phyloP scores from a whole-genome alignment of 1,140 invertebrate genomes.

The Lordiphosa stackelbergi region DNA sequence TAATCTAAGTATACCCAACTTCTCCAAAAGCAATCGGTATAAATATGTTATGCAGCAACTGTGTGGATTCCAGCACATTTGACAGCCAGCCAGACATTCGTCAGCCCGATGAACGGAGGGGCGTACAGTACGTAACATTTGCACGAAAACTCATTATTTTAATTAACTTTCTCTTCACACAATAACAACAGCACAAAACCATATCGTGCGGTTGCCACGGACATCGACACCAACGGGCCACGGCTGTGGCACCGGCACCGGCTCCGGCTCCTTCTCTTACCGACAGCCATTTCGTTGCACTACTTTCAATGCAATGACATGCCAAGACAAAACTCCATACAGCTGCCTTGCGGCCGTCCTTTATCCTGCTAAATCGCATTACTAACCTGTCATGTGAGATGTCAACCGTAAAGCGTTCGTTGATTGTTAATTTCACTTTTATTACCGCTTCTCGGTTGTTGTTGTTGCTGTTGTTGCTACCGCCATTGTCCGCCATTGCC shows the following conservation, averaged over 20 bases:
- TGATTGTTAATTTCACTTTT: conserved; percentile 77
- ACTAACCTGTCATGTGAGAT: conserved; percentile 77
- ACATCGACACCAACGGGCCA: conserved; percentile 37
- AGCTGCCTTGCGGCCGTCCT: conserved; percentile 53
- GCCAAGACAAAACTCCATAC: conserved; percentile 12
- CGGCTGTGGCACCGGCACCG: neutral
- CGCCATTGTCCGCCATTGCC: conserved; percentile 35
- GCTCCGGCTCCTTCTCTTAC: too few species aligned
- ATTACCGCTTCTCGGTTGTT: conserved; percentile 38
- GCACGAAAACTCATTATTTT: conserved; percentile 76
- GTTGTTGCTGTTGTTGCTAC: conserved; percentile 9
- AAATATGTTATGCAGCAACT: conserved; percentile 38
- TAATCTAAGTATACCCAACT: too few species aligned
- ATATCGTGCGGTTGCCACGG: conserved; percentile 46
- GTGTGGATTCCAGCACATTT: conserved; percentile 24
- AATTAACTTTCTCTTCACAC: conserved; percentile 76
- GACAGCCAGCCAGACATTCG: conserved; percentile 59
- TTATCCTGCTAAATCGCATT: conserved; percentile 77
- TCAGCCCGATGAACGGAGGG: conserved; percentile 32
- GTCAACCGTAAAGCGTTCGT: conserved; percentile 76
- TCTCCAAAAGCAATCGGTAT: too few species aligned
- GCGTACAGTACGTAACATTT: conserved; percentile 43
- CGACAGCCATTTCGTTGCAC: conserved; percentile 20
- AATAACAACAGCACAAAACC: conserved; percentile 12
- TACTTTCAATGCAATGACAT: conserved; percentile 20